These are phyloP conservation scores for Sarcophaga peregrina DNA, from an alignment of 1,140 invertebrate species.

Conservation along the genomic window DNA sequence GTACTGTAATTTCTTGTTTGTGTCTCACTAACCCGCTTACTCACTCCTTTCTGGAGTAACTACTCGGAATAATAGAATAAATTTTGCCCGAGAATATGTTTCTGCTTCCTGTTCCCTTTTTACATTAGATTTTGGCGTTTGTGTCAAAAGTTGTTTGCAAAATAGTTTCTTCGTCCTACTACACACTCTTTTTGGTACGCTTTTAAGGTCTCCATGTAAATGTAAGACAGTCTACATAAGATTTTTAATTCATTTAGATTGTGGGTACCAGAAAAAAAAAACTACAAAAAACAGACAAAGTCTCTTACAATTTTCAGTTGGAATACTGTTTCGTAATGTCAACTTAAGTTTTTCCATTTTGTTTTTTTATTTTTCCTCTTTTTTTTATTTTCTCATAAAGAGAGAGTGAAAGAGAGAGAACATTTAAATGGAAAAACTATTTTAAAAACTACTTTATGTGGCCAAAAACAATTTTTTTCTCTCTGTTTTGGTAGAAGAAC, in stretches of 20 bases:
- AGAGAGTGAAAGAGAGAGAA: neutral
- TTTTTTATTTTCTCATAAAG: neutral
- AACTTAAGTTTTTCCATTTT: conserved; percentile 36
- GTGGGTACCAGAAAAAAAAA: conserved; percentile 17
- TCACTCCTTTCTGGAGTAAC: too few relatives aligned
- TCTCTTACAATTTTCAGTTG: neutral
- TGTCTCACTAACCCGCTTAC: neutral
- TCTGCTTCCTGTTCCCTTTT: neutral
- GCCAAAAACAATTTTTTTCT: conserved; percentile 13
- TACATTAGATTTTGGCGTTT: too few relatives aligned
- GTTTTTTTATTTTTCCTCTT: conserved; percentile 17
- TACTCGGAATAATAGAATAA: too few relatives aligned
- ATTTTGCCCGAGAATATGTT: neutral
- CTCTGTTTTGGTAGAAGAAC: neutral
- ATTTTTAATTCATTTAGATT: conserved; percentile 40
- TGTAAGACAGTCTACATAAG: neutral
- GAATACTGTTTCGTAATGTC: conserved; percentile 26
- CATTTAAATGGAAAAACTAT: neutral
- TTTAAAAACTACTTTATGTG: conserved; percentile 36
- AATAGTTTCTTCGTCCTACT: neutral
- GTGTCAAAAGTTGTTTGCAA: neutral
- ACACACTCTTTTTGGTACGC: neutral
- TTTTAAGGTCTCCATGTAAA: neutral
- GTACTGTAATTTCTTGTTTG: conserved; percentile 38
- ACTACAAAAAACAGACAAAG: too few relatives aligned